Base-by-base conservation (phyloP, 1,140 invertebrate genomes). In the Brachionus plicatilis region DNA sequence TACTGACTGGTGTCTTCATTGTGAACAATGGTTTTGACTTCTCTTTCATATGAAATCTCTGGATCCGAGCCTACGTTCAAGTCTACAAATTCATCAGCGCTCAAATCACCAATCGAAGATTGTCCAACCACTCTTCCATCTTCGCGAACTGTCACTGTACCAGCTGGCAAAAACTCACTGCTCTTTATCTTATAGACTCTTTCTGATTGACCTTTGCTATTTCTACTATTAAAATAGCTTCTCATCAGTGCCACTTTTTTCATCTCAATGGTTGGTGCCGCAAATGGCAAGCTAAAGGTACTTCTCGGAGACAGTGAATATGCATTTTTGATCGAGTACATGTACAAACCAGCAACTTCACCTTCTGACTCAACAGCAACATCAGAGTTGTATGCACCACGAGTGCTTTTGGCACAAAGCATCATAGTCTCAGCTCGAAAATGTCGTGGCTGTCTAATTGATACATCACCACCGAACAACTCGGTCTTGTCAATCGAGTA, bases 161-260 rank as follows among this genome's bases (percentile, higher is more conserved):
- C 76, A 33, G 50, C 29, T 37, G 76, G 76, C 41, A 79, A 41
- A 79, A 79, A 79, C 17, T 56, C 50, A 60, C 50, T 56, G 17
- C 50, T 60, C 41, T 79, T 56, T 29, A 79, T 60, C 17, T 56
- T 56, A 20, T 79, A 79, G 14, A 60, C 33, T 37, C 76, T 33
- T n/a, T 79, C n/a, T 17, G 50, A 79, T 79, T 79, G 50, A 60
- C 76, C 76, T 79, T 79, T 79, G 14, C n/a, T 56, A n/a, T 56
- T 79, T 17, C 14, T 37, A 37, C 41, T 27, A 37, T 20, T 33
- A 79, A 79, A 79, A 41, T 56, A 79, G 37, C 50, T 60, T 37
- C 37, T 27, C 50, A 79, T 60, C 5, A 6, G 3, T 37, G 76
- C 50, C 12, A 41, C n/a, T 79, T 41, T 79, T 60, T 60, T 33